Evolutionary conservation across 2,888 invertebrate species (phyloP), one percentile per base, ranked within the genome.

Genomic region (Lingula anatina): DNA sequence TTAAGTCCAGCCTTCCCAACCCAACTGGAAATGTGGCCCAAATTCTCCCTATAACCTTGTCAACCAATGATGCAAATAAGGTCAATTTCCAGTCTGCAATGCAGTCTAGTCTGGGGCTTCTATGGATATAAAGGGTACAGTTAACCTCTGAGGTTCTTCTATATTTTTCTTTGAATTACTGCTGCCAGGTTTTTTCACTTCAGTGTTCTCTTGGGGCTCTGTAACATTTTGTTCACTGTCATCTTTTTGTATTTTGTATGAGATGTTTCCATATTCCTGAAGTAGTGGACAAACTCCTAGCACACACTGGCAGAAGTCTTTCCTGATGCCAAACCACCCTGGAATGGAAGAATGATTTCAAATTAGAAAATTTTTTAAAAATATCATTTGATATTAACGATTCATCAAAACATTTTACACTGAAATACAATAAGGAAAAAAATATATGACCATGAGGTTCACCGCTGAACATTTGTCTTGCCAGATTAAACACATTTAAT

Each of bases 301-400:
- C n/a, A 99, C 82, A 78, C 95, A 96, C 66, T 91, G 90, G 75
- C 95, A 96, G 76, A 99, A 94, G 73, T 95, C 96, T 81, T 94
- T 94, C 44, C 96, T 84, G 64, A 99, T 90, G 46, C 96, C 99
- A 78, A 97, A 99, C 97, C 96, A 96, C 95, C 95, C 92, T 93
- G 78, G 50, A 83, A 82, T 65, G 31, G 9, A 31, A 44, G 47
- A 54, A 47, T n/a, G n/a, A n/a, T n/a, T n/a, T n/a, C n/a, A n/a
- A n/a, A n/a, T n/a, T n/a, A n/a, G n/a, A n/a, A n/a, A n/a, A n/a
- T n/a, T n/a, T n/a, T n/a, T n/a, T n/a, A n/a, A n/a, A n/a, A n/a
- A n/a, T n/a, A n/a, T n/a, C n/a, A n/a, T n/a, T n/a, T n/a, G n/a
- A n/a, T n/a, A n/a, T n/a, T n/a, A n/a, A n/a, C n/a, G n/a, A n/a